A percentile compares a stretch with the other conserved stretches of the same genome.
These are phyloP conservation scores for Gibbula magus DNA, from an alignment of 2,888 invertebrate species.

Conservation along the genomic window DNA sequence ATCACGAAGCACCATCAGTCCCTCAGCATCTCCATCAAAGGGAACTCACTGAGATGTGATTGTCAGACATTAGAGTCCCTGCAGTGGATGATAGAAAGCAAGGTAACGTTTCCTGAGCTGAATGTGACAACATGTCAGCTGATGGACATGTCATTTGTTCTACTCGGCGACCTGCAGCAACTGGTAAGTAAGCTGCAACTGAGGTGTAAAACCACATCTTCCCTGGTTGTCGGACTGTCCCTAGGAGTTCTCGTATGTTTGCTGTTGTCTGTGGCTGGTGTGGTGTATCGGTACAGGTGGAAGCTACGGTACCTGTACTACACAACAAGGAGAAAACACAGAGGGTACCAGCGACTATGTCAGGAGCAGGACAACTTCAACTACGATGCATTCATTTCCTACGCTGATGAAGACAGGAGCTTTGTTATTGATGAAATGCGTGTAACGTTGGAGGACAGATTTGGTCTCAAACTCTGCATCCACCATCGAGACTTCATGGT, in stretches of 20 bases:
- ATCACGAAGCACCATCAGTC: not conserved
- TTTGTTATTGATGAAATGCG: not conserved
- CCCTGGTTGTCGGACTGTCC: constrained; percentile 16
- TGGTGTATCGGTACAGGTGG: constrained; percentile 26
- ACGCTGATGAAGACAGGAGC: constrained; percentile 32
- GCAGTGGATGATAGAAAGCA: not conserved
- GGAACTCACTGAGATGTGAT: not conserved
- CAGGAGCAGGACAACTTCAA: not conserved
- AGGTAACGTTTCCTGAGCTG: not conserved
- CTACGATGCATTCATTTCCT: constrained; percentile 31
- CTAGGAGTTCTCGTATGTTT: constrained; percentile 14
- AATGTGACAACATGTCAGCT: not conserved
- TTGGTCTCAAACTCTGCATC: not conserved
- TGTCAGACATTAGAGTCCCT: not conserved
- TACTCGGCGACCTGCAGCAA: not conserved
- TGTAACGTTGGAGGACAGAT: not conserved
- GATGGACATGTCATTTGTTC: not conserved
- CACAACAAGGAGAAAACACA: constrained; percentile 9
- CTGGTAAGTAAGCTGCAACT: not conserved
- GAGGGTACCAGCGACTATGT: constrained; percentile 12
- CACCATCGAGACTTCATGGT: constrained; percentile 17
- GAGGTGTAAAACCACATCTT: constrained; percentile 28
- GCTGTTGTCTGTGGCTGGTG: constrained; percentile 7
- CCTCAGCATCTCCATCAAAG: not conserved
- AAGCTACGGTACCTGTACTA: constrained; percentile 20